Evolutionary conservation across 2,113 vertebrate species (phyloP).

Genomic region (Ammodramus savannarum): DNA sequence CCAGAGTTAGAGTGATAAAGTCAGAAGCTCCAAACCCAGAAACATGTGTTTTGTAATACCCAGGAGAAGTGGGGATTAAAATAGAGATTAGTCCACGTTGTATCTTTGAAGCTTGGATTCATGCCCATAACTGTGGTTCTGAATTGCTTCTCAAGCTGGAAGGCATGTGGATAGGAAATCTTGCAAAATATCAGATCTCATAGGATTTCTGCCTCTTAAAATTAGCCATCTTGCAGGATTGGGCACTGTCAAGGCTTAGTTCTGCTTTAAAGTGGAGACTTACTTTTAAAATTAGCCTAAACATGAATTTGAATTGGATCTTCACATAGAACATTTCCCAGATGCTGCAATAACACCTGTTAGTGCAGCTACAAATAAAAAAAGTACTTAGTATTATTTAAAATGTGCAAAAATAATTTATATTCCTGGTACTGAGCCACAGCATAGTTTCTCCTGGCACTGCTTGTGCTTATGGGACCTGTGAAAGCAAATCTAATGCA

Average conservation of each 20-base stretch:
- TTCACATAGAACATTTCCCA: background rate
- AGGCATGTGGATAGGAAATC: constrained; percentile 8
- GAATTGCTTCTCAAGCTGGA: constrained; percentile 9
- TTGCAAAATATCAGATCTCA: constrained; percentile 20
- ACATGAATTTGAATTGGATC: background rate
- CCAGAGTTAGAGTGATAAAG: background rate
- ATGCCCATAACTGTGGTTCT: background rate
- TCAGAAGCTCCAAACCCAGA: background rate
- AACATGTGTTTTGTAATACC: background rate
- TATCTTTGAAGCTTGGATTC: background rate
- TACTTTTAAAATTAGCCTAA: background rate
- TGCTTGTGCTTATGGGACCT: background rate
- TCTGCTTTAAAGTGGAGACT: background rate
- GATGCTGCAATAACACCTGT: background rate
- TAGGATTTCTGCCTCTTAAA: constrained; percentile 4
- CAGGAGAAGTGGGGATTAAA: background rate
- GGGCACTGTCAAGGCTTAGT: background rate
- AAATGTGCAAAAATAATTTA: background rate
- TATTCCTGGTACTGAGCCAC: background rate
- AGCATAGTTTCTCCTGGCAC: background rate
- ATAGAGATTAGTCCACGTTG: background rate
- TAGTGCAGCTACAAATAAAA: background rate
- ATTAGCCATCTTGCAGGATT: background rate
- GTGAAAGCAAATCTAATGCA: background rate
- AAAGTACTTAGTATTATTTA: background rate